Conservation (phyloP, 92 coral and sea anemone species). For the Bergia puertoricense region DNA sequence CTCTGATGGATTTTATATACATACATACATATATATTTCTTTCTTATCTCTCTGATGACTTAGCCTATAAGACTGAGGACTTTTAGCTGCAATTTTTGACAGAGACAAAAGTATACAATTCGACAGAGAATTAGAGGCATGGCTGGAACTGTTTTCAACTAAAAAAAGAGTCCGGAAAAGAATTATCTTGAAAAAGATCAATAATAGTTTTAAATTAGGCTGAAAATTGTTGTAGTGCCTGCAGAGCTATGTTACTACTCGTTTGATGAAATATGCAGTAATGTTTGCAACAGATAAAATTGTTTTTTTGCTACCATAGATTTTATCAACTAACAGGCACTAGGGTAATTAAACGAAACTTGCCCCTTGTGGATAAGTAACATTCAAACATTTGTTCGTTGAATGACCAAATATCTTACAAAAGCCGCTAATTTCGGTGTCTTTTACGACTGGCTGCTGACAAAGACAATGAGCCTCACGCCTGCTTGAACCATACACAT, state of each 20-base stretch:
- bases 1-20: too few species aligned
- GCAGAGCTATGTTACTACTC: background rate
- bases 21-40: too few species aligned
- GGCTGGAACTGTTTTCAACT: background rate
- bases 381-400: conserved; percentile 1
- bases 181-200: background rate
- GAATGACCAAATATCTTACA: background rate
- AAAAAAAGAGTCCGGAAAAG: background rate
- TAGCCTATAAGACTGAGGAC: background rate
- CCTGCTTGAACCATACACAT: background rate
- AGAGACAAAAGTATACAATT: too few species aligned
- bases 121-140: background rate
- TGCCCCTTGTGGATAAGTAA: conserved; percentile 24
- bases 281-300: conserved; percentile 13
- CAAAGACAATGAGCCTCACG: background rate
- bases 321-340: conserved; percentile 26
- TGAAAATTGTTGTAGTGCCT: background rate
- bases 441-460: background rate
- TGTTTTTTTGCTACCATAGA: background rate
- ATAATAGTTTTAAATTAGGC: background rate
- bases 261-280: conserved; percentile 1
- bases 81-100: background rate
- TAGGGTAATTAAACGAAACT: background rate
- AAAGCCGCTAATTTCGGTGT: conserved; percentile 8
- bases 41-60: background rate